Evolutionary conservation across 2,113 vertebrate genomes (phyloP).

Genomic region (Noturus placidus): DNA sequence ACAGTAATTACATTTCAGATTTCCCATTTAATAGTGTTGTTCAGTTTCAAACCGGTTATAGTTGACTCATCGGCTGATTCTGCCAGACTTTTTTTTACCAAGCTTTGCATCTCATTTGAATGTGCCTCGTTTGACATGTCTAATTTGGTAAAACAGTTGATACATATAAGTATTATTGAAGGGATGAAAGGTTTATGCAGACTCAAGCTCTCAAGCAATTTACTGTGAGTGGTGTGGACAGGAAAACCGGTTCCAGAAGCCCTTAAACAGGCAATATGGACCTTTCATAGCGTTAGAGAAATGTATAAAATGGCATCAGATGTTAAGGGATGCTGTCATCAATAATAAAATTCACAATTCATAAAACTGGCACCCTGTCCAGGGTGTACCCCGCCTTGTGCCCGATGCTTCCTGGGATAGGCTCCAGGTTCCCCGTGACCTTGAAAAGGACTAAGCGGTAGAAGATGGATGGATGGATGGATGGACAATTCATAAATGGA

Average conservation of each 20-base stretch:
- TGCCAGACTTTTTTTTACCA: not conserved
- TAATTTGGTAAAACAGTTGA: no score
- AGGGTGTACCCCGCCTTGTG: no score
- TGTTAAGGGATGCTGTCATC: not conserved
- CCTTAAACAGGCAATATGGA: not conserved
- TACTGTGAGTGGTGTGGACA: not conserved
- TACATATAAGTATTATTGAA: not conserved
- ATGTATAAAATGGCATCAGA: not conserved
- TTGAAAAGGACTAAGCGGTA: no score
- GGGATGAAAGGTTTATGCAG: not conserved
- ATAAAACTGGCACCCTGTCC: no score
- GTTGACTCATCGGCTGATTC: not conserved
- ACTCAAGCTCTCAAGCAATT: not conserved
- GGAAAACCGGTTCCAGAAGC: not conserved
- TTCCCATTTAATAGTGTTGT: not conserved
- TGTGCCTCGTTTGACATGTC: not conserved
- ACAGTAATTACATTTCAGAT: not conserved
- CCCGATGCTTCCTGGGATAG: no score
- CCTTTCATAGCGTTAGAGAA: not conserved
- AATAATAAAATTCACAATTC: no score
- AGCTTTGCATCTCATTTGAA: not conserved
- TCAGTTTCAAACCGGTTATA: not conserved
- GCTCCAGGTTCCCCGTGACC: no score
- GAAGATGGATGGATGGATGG: no score
- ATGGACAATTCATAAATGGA: not conserved